Base-by-base conservation (phyloP, 2,888 invertebrate genomes). In the Apamea sordens region DNA sequence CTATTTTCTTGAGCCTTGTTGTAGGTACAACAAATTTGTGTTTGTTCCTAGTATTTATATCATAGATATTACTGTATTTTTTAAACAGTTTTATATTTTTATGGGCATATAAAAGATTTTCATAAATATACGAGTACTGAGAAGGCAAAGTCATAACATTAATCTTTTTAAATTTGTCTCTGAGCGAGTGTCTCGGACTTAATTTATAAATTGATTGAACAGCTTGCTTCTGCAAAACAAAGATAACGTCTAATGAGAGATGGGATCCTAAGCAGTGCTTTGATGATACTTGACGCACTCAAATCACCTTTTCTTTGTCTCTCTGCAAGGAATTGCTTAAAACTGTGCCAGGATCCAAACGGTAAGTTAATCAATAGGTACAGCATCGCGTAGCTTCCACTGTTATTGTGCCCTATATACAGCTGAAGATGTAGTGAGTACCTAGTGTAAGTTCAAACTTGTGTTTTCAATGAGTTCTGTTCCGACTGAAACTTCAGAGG, bases 391-490 rank as follows among this genome's bases (percentile, higher is more conserved):
- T 41, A 44, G 76, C 86, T 79, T 11, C 6, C 41, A 47, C n/a
- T 69, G 36, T 61, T 56, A 0, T 10, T 15, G 36, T 56, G 32
- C 11, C 64, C 61, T 41, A 36, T 7, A 5, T 7, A 5, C n/a
- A 41, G 24, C 36, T 73, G 32, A 53, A 64, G 73, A 71, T 18
- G 28, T 61, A n/a, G 41, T 56, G 65, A 53, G 59, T 77, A 32
- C 32, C 32, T 32, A 72, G 44, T 75, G 63, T n/a, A 59, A 59
- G 68, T 71, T 68, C 21, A 70, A 80, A 86, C 70, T 73, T 82
- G 36, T 77, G 63, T 73, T 71, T 73, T 32, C 53, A 77, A 44
- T 64, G 36, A 76, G 71, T 76, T 77, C 65, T 67, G 73, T 77
- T 76, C 47, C 56, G 56, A 68, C 59, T 53, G 44, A 67, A 61